Base-by-base conservation (phyloP, 2,797 vertebrate species). In the Sylvilagus floridanus region DNA sequence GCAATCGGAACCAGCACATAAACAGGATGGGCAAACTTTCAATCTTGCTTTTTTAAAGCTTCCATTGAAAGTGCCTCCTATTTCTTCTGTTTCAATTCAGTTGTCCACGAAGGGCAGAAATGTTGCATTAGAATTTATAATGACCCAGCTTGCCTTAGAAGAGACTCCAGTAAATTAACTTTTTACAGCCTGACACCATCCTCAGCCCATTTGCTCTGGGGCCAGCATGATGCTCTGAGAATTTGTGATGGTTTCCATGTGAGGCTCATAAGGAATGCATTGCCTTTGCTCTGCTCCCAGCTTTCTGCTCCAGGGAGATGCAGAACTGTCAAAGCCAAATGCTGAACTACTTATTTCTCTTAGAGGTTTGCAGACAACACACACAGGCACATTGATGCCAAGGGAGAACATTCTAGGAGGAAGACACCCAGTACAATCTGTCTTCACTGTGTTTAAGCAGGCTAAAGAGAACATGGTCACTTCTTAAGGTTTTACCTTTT, bases 301-400 rank as follows among this genome's bases (percentile, higher is more conserved):
- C 47, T 78, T 65, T 37, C 89, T 37, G 8, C 75, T 86, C 77
- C 71, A 62, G 77, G 52, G 73, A 93, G 22, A 68, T 35, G 24
- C 78, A 86, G 63, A 86, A 81, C 68, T 85, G 86, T 84, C 71
- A 77, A 69, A 72, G 91, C 85, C 57, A 92, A 75, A 75, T 16
- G 63, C 52, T 88, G 89, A 97, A 60, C 84, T 86, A 52, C 35
- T 83, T 82, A 32, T 89, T 95, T 96, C 32, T 91, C 52, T 78
- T 88, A 65, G 52, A 95, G 37, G 1, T 94, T 95, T 95, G 54
- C 72, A 92, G n/a, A 84, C 30, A 83, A 52, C 32, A 77, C 12
- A 75, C 22, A 72, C 7, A 68, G 54, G 19, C 16, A 19, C 63
- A 72, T 4, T 28, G 16, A 65, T 37, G 32, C 24, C 32, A 42